Percentiles rank a stretch among this genome's conserved stretches.
phyloP scores from a whole-genome alignment of 1,140 invertebrate genomes.

The Drosophila triauraria region DNA sequence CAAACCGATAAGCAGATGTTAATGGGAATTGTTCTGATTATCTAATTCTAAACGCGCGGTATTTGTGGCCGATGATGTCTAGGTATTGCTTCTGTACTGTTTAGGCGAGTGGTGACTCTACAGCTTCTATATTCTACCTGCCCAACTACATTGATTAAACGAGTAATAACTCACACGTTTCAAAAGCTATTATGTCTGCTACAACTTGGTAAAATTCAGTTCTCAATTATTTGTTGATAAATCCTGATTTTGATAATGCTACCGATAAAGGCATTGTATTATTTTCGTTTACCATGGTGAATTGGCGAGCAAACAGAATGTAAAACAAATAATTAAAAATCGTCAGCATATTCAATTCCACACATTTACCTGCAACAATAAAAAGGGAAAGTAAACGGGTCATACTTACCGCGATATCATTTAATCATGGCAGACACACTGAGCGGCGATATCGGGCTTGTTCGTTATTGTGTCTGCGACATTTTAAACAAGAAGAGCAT shows the following conservation, averaged over 20 bases:
- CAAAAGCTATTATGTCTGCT: no score
- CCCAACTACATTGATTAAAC: no score
- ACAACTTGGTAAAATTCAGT: no score
- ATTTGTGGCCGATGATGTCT: no score
- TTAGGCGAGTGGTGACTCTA: no score
- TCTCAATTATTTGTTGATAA: background rate
- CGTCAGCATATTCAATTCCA: background rate
- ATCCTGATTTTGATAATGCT: background rate
- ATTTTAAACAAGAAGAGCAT: conserved; percentile 18
- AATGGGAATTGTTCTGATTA: no score
- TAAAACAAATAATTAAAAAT: background rate
- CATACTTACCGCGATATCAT: background rate
- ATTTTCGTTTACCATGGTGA: background rate
- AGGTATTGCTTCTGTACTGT: no score
- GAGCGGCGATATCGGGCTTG: background rate
- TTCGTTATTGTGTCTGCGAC: background rate
- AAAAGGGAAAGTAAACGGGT: background rate
- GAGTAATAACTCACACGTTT: no score
- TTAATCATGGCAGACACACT: conserved; percentile 3
- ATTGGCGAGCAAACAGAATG: background rate
- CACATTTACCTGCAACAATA: background rate
- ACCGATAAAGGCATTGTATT: background rate
- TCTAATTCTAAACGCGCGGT: no score
- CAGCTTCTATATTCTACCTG: no score
- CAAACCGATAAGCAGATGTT: no score